Evolutionary conservation across 2,888 invertebrate genomes (phyloP), one percentile per base, ranked within the genome.

Genomic region (Ctena decussata): DNA sequence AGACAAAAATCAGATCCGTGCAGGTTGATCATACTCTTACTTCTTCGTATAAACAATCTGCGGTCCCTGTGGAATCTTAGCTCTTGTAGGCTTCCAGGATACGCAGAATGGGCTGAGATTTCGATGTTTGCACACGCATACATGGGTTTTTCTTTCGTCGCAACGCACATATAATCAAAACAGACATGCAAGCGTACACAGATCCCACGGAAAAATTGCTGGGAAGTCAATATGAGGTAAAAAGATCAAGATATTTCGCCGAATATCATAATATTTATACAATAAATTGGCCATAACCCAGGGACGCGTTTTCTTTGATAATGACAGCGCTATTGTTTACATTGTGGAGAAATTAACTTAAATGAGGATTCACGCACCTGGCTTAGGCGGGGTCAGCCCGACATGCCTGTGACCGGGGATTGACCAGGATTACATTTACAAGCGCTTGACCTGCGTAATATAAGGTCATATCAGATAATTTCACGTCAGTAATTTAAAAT

Each of bases 251-350:
- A 39, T 69, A 83, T 79, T 73, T 75, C 41, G 70, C 37, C 57
- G 71, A 57, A 49, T 71, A 84, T 75, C 77, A 84, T 87, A 87
- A 87, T 87, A 80, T 87, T 87, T 87, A 87, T 81, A 84, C 84
- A 84, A 87, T 74, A 74, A 53, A 74, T 70, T 85, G 84, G 87
- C 80, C n/a, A 60, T 46, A 27, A 37, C 71, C 82, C 87, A 87
- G 82, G n/a, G 44, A 18, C 41, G 39, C 37, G 41, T 71, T 24
- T 8, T 41, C 41, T 82, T 78, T 65, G 76, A 81, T 81, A 65
- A 82, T 76, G 78, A 76, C 78, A 49, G 60, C n/a, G 44, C 75
- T 72, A 78, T 79, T 85, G 81, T 85, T 85, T 85, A 85, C 76
- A 82, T 79, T 82, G 79, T 79, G 57, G 77, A 69, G 65, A 81